Conservation (phyloP, 1,140 invertebrate genomes). For the Caenorhabditis brenneri region DNA sequence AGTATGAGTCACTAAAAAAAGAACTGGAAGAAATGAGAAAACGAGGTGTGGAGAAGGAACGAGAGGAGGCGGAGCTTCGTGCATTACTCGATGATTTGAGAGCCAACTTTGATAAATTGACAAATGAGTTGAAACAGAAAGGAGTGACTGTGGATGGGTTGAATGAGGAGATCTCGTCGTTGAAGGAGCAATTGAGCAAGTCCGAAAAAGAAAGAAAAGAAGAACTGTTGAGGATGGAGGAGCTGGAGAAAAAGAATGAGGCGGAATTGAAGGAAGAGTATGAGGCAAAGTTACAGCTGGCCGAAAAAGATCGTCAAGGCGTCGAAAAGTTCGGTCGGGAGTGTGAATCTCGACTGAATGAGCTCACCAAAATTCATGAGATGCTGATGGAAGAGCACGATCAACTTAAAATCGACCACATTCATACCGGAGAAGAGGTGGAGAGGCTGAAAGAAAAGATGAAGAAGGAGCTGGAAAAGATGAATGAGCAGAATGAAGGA, state of each 20-base stretch:
- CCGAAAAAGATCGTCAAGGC: conserved; percentile 2
- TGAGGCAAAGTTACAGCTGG: not conserved
- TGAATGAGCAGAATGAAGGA: conserved; percentile 42
- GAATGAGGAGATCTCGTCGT: conserved; percentile 8
- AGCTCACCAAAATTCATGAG: conserved; percentile 45
- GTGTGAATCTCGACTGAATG: conserved; percentile 12
- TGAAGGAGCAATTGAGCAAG: conserved; percentile 31
- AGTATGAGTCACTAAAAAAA: not conserved
- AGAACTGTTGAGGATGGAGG: conserved; percentile 13
- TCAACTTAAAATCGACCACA: conserved; percentile 10
- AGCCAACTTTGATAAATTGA: conserved; percentile 28
- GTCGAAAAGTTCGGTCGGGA: conserved; percentile 1
- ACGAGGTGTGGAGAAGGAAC: not conserved
- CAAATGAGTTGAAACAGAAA: conserved; percentile 42
- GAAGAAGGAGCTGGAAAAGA: conserved; percentile 41
- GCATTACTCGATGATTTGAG: conserved; percentile 11
- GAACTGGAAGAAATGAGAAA: not conserved
- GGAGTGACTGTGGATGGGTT: conserved; percentile 7
- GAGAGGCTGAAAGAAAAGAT: conserved; percentile 18
- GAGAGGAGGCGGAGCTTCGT: not conserved
- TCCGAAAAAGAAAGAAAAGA: conserved; percentile 41
- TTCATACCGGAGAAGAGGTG: conserved; percentile 1
- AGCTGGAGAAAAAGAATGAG: conserved; percentile 41
- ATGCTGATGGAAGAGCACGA: conserved; percentile 47
- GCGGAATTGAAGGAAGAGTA: conserved; percentile 35